Conservation (phyloP, 2,888 invertebrate genomes). For the Himalopsyche japonica region DNA sequence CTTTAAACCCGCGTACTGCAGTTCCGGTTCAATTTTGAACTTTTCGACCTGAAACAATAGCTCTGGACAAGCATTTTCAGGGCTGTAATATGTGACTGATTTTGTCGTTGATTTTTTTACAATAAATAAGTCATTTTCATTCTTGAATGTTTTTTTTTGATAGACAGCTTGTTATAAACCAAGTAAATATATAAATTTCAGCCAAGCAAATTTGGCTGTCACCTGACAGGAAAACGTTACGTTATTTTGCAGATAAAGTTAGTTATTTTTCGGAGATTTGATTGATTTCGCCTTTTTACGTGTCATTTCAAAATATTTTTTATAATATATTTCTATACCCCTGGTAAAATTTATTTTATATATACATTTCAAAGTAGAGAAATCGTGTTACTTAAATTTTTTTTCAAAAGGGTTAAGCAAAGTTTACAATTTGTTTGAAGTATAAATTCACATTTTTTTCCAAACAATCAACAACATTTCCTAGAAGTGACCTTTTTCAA, state of each 20-base stretch:
- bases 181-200: neutral
- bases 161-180: neutral
- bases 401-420: too few relatives aligned
- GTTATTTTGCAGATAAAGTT: neutral
- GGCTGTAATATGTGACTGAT: neutral
- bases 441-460: too few relatives aligned
- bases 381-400: too few relatives aligned
- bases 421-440: too few relatives aligned
- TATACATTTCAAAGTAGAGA: too few relatives aligned
- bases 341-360: neutral
- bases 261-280: neutral
- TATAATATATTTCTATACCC: neutral
- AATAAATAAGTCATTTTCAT: neutral
- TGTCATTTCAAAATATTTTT: too few relatives aligned
- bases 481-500: too few relatives aligned
- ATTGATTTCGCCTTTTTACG: neutral
- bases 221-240: neutral
- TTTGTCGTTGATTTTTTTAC: neutral
- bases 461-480: too few relatives aligned
- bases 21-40: constrained; percentile 12
- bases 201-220: neutral
- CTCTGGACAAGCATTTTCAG: constrained; percentile 11
- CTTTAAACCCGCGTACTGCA: neutral
- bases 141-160: neutral
- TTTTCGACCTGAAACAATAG: constrained; percentile 17